These are phyloP conservation scores for Dendropsophus ebraccatus DNA, from an alignment of 2,113 vertebrate species.

Conservation along the genomic window DNA sequence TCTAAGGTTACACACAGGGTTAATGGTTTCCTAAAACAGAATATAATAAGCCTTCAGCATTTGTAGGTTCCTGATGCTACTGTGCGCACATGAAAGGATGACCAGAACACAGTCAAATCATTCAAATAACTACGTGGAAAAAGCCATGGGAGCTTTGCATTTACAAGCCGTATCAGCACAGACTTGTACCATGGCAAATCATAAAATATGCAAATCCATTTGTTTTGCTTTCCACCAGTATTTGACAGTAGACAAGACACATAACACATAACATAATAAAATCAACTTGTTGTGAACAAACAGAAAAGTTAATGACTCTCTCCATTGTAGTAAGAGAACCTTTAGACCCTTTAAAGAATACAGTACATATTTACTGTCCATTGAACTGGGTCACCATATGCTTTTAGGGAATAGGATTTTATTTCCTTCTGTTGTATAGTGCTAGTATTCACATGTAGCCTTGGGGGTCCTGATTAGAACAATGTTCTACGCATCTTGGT, in stretches of 20 bases:
- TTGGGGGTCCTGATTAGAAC: too few species aligned
- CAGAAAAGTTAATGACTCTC: neutral
- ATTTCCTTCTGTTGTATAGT: too few species aligned
- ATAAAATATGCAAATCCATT: neutral
- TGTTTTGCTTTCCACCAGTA: constrained; percentile 3
- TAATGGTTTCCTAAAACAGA: too few species aligned
- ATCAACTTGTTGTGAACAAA: neutral
- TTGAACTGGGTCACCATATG: neutral
- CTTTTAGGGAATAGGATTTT: neutral
- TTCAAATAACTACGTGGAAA: constrained; percentile 4
- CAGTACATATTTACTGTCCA: neutral
- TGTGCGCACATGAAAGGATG: neutral
- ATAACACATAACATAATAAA: neutral
- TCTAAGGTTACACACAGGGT: too few species aligned
- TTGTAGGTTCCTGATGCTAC: neutral
- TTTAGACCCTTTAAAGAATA: neutral
- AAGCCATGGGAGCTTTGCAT: neutral
- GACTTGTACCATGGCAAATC: neutral
- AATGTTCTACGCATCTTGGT: too few species aligned
- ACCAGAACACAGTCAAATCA: constrained; percentile 1
- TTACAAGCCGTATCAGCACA: neutral
- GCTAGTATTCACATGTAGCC: too few species aligned
- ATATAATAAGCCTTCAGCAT: neutral
- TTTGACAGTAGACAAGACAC: neutral
- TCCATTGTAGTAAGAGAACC: neutral